Conservation (phyloP, 1,140 invertebrate species). For the Goniozus legneri region DNA sequence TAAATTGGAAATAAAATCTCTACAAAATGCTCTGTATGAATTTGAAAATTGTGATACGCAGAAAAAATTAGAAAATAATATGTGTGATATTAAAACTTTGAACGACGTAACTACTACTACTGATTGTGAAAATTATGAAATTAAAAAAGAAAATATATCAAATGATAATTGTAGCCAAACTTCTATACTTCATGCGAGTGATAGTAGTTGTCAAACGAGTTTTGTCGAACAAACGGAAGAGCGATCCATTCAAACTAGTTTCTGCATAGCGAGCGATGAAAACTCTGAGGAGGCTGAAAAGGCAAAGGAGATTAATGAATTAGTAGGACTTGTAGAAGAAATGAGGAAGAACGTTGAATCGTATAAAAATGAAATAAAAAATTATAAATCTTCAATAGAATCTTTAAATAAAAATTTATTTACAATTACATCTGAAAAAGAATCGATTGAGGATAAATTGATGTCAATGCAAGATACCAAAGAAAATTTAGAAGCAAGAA, state of each 20-base stretch:
- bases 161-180: constrained; percentile 6
- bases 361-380: too few relatives aligned
- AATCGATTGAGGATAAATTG: too few relatives aligned
- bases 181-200: background rate
- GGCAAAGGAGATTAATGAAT: too few relatives aligned
- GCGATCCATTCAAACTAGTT: constrained; percentile 14
- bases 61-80: constrained; percentile 14
- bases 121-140: background rate
- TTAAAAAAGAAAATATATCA: background rate
- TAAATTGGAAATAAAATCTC: constrained; percentile 19
- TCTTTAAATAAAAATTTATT: too few relatives aligned
- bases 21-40: too few relatives aligned
- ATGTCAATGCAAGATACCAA: too few relatives aligned
- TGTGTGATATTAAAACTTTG: constrained; percentile 14
- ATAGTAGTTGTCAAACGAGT: constrained; percentile 19
- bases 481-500: too few relatives aligned
- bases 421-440: too few relatives aligned
- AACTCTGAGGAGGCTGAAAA: too few relatives aligned
- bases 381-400: too few relatives aligned
- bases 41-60: constrained; percentile 21
- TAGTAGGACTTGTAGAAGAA: too few relatives aligned
- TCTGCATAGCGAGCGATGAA: constrained; percentile 4
- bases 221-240: constrained; percentile 9
- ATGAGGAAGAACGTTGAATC: too few relatives aligned
- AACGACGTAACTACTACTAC: background rate